These are phyloP conservation scores for Noturus placidus DNA, from an alignment of 2,113 vertebrate species.

Conservation along the genomic window DNA sequence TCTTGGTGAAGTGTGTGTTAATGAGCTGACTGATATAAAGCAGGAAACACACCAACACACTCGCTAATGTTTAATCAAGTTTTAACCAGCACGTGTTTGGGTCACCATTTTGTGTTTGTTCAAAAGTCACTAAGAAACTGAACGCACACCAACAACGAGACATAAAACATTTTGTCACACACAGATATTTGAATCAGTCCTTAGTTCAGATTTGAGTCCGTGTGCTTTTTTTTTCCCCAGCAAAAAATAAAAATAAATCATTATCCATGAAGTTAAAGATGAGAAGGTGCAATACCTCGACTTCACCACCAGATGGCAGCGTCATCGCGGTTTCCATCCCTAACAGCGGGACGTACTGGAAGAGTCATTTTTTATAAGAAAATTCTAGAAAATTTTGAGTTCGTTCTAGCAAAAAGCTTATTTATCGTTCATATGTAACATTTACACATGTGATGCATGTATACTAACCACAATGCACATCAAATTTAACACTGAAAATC, in stretches of 20 bases:
- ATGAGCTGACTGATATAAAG: background rate
- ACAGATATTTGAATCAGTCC: background rate
- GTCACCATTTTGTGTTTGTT: background rate
- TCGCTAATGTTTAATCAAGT: background rate
- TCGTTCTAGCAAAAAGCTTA: background rate
- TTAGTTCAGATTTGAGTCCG: background rate
- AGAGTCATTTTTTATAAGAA: background rate
- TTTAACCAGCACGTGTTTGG: background rate
- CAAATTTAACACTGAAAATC: background rate
- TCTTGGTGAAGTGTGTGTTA: background rate
- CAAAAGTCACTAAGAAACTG: background rate
- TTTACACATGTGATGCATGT: background rate
- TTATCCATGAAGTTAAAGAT: background rate
- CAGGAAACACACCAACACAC: background rate
- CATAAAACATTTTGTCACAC: background rate
- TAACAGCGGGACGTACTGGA: background rate
- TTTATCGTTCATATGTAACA: background rate
- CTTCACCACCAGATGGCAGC: conserved; percentile 23
- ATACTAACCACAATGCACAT: background rate
- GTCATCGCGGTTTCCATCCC: background rate
- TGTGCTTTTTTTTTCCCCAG: background rate
- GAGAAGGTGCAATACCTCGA: background rate
- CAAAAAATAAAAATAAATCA: background rate
- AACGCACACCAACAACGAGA: background rate
- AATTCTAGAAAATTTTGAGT: background rate